Evolutionary conservation across 2,797 vertebrate species (phyloP).

Genomic region (Urosaurus nigricauda): DNA sequence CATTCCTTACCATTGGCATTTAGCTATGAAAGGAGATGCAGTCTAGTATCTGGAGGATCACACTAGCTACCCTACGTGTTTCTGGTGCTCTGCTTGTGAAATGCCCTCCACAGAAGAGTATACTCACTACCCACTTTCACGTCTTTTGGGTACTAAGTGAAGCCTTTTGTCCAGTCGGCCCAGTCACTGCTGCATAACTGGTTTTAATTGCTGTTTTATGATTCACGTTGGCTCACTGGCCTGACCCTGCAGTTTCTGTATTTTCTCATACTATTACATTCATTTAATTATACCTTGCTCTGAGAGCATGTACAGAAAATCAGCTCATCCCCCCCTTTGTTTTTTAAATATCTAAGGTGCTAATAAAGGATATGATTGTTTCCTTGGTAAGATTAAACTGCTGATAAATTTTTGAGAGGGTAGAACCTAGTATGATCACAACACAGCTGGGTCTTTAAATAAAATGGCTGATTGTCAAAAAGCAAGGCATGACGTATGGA

Average conservation of each 20-base stretch:
- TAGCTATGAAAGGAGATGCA: too few relatives aligned
- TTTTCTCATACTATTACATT: not conserved
- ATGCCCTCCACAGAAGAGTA: not conserved
- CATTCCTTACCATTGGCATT: too few relatives aligned
- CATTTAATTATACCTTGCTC: not conserved
- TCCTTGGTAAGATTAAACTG: not conserved
- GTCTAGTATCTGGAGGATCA: too few relatives aligned
- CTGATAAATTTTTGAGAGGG: not conserved
- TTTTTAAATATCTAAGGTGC: too few relatives aligned
- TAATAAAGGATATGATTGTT: conserved; percentile 3
- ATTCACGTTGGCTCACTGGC: not conserved
- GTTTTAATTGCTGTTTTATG: not conserved
- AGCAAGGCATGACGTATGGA: conserved; percentile 9
- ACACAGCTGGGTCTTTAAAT: conserved; percentile 14
- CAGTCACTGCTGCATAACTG: not conserved
- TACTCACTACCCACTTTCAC: not conserved
- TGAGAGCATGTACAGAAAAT: not conserved
- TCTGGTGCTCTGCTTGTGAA: not conserved
- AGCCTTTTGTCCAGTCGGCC: not conserved
- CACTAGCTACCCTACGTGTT: not conserved
- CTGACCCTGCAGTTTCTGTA: not conserved
- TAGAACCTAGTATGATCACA: not conserved
- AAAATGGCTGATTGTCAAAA: conserved; percentile 24
- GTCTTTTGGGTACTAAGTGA: not conserved
- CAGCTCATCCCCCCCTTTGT: not conserved